A percentile compares a stretch with the other conserved stretches of the same genome.
phyloP scores from a whole-genome alignment of 2,888 invertebrate species.

The Prenolepis imparis region DNA sequence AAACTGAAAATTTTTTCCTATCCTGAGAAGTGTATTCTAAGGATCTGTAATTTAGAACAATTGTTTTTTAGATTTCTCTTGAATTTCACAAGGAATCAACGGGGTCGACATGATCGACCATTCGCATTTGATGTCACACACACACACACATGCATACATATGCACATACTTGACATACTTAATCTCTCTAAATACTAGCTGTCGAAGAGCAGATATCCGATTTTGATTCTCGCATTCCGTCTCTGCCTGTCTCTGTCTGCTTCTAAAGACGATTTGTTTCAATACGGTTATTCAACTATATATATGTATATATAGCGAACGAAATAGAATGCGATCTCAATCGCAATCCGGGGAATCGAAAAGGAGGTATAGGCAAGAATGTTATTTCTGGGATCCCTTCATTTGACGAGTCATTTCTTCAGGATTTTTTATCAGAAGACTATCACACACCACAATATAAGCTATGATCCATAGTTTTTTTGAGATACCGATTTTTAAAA shows the following conservation, averaged over 20 bases:
- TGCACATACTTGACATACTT: slow-evolving; percentile 24
- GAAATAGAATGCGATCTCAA: neutral
- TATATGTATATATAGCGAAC: neutral
- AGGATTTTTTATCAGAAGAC: too few relatives aligned
- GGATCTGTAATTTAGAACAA: neutral
- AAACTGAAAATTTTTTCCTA: neutral
- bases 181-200: slow-evolving; percentile 52
- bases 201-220: slow-evolving; percentile 56
- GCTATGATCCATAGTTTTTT: too few relatives aligned
- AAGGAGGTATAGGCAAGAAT: too few relatives aligned
- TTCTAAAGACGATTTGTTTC: slow-evolving; percentile 37
- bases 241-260: too few relatives aligned
- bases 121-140: slow-evolving; percentile 43
- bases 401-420: too few relatives aligned
- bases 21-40: neutral
- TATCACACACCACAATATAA: too few relatives aligned
- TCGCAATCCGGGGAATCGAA: slow-evolving; percentile 6
- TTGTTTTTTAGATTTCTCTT: neutral
- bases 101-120: slow-evolving; percentile 14
- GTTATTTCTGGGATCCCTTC: too few relatives aligned
- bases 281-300: slow-evolving; percentile 25
- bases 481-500: too few relatives aligned
- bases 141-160: slow-evolving; percentile 1
- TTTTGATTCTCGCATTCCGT: slow-evolving; percentile 55
- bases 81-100: neutral